These are phyloP conservation scores for Allygus modestus DNA, from an alignment of 2,888 invertebrate species.

Conservation along the genomic window DNA sequence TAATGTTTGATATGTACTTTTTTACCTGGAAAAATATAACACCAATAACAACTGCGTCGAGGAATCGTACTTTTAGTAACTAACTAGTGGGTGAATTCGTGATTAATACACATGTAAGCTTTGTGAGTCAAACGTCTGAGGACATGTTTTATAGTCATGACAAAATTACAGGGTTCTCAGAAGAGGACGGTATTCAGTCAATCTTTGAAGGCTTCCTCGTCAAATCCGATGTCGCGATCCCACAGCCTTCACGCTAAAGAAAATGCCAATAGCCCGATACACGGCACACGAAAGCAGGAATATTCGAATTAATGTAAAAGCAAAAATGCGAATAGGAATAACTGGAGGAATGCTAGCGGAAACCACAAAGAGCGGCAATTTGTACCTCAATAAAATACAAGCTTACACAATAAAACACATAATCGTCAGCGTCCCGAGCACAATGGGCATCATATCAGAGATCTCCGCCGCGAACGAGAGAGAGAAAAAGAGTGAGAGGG, in stretches of 20 bases:
- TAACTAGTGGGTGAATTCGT: too few relatives aligned
- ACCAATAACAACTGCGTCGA: too few relatives aligned
- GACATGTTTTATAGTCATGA: too few relatives aligned
- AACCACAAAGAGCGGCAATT: conserved; percentile 23
- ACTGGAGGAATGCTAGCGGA: conserved; percentile 29
- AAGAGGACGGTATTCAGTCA: too few relatives aligned
- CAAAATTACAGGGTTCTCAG: too few relatives aligned
- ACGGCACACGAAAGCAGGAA: neutral
- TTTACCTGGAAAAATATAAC: too few relatives aligned
- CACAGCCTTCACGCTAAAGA: neutral
- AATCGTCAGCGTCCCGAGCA: conserved; percentile 39
- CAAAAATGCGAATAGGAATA: conserved; percentile 19
- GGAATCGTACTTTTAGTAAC: too few relatives aligned
- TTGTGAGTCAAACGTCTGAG: too few relatives aligned
- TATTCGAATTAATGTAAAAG: conserved; percentile 2
- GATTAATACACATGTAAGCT: too few relatives aligned
- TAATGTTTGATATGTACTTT: too few relatives aligned
- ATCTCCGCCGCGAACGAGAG: conserved; percentile 20
- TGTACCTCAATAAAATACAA: conserved; percentile 52
- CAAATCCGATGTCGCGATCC: neutral
- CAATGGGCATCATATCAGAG: conserved; percentile 42
- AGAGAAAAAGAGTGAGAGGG: neutral
- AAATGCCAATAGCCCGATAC: neutral
- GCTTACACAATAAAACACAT: conserved; percentile 50
- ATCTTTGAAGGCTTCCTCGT: too few relatives aligned